Evolutionary conservation across 2,113 vertebrate genomes (phyloP).

Genomic region (Nesogale talazaci): DNA sequence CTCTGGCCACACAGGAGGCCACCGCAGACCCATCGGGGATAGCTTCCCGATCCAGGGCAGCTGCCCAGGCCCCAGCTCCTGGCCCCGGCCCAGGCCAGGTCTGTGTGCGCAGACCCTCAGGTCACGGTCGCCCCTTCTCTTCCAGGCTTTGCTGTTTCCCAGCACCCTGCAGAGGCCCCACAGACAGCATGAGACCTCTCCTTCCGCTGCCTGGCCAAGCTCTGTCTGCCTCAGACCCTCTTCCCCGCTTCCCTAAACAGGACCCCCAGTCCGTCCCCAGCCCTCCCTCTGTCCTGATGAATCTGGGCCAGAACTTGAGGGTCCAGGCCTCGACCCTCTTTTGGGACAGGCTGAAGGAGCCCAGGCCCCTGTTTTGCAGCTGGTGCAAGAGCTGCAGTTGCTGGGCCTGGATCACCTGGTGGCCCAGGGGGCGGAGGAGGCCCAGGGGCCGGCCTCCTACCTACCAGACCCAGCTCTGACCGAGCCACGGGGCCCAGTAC

Average conservation of each 20-base stretch:
- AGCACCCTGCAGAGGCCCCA: conserved; percentile 89
- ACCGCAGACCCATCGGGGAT: rapidly evolving
- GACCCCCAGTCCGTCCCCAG: conserved; percentile 81
- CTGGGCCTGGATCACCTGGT: conserved; percentile 89
- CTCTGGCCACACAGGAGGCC: background rate
- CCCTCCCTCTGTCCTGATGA: background rate
- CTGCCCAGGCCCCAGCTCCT: background rate
- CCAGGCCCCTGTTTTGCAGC: conserved; percentile 88
- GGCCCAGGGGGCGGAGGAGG: conserved; percentile 81
- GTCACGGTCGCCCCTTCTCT: conserved; percentile 19
- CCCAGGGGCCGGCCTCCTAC: background rate
- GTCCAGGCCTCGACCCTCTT: background rate
- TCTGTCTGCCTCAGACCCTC: conserved; percentile 76
- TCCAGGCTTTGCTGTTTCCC: conserved; percentile 88
- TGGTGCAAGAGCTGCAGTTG: conserved; percentile 88
- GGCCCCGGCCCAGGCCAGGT: background rate
- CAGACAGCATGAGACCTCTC: conserved; percentile 85
- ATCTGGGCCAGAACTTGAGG: background rate
- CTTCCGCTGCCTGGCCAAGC: conserved; percentile 3
- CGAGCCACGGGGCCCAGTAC: too few species aligned
- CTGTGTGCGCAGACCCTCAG: background rate
- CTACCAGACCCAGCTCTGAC: background rate
- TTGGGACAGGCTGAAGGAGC: background rate
- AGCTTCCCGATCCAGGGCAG: background rate
- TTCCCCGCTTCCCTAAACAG: conserved; percentile 83